Percentiles rank a stretch among this genome's conserved stretches.
These are phyloP conservation scores for Melanotaenia pygmaea DNA, from an alignment of 2,797 vertebrate species.

Conservation along the genomic window DNA sequence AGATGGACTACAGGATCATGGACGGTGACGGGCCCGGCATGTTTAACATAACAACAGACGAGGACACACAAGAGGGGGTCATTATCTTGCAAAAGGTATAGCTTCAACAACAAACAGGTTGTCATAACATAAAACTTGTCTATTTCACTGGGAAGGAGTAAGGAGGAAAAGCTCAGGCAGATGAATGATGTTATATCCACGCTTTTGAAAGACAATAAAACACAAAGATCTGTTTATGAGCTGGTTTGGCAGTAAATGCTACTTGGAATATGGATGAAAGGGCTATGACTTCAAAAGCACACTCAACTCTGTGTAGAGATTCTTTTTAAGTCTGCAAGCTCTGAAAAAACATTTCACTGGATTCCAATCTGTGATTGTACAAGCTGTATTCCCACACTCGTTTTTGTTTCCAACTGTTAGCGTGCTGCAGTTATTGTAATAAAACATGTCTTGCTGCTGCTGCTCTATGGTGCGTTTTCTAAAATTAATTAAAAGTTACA, in stretches of 20 bases:
- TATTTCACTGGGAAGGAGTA: neutral
- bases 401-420: no score
- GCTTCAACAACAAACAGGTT: neutral
- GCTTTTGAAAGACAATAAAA: conserved; percentile 9
- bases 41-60: conserved; percentile 93
- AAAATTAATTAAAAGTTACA: no score
- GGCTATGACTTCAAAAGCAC: no score
- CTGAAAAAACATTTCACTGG: no score
- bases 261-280: no score
- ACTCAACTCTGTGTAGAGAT: no score
- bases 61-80: conserved; percentile 93
- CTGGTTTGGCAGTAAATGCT: neutral
- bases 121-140: neutral
- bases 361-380: no score
- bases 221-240: neutral
- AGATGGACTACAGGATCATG: conserved; percentile 96
- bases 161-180: neutral
- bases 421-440: no score
- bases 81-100: conserved; percentile 91
- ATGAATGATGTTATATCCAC: neutral
- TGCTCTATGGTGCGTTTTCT: no score
- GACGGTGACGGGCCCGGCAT: conserved; percentile 89
- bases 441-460: no score
- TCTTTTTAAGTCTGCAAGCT: no score
- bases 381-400: no score